Percentiles rank a stretch among this genome's conserved stretches.
These are phyloP conservation scores for Megalops cyprinoides DNA, from an alignment of 2,797 vertebrate genomes.

Conservation along the genomic window DNA sequence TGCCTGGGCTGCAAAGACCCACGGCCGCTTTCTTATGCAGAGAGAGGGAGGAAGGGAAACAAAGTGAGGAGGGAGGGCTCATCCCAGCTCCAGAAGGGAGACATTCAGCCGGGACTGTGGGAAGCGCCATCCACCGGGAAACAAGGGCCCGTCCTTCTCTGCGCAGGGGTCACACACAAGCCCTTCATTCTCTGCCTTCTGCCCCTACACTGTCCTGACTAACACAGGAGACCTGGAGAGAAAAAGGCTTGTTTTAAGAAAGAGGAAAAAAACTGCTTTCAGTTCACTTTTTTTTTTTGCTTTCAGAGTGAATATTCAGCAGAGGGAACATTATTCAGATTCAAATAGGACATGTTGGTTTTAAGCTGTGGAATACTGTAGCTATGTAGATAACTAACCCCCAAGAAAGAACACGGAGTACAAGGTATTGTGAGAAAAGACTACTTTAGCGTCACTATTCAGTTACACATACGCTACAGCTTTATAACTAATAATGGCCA, in stretches of 20 bases:
- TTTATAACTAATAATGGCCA: too few relatives aligned
- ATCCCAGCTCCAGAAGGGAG: slow-evolving; percentile 46
- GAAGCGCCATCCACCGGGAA: slow-evolving; percentile 51
- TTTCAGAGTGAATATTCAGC: not conserved
- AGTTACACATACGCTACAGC: too few relatives aligned
- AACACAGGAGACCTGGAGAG: not conserved
- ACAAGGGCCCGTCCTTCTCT: not conserved
- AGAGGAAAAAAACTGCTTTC: slow-evolving; percentile 21
- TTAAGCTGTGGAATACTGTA: too few relatives aligned
- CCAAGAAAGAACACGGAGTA: not conserved
- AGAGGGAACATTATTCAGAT: not conserved
- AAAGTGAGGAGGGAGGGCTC: slow-evolving; percentile 49
- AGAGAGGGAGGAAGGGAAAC: slow-evolving; percentile 55
- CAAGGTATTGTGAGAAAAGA: not conserved
- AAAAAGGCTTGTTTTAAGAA: slow-evolving; percentile 14
- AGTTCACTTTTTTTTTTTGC: not conserved
- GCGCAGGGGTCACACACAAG: slow-evolving; percentile 49
- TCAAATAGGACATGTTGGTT: too few relatives aligned
- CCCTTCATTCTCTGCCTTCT: slow-evolving; percentile 43
- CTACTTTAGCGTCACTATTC: too few relatives aligned
- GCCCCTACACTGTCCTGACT: not conserved
- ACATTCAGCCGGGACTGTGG: slow-evolving; percentile 57
- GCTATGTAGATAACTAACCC: not conserved
- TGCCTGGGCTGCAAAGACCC: slow-evolving; percentile 70
- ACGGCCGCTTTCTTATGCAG: slow-evolving; percentile 61